Percentiles rank a stretch among this genome's conserved stretches.
These are phyloP conservation scores for Glandiceps talaboti DNA, from an alignment of 53 echinoderm and acorn worm genomes.

Conservation along the genomic window DNA sequence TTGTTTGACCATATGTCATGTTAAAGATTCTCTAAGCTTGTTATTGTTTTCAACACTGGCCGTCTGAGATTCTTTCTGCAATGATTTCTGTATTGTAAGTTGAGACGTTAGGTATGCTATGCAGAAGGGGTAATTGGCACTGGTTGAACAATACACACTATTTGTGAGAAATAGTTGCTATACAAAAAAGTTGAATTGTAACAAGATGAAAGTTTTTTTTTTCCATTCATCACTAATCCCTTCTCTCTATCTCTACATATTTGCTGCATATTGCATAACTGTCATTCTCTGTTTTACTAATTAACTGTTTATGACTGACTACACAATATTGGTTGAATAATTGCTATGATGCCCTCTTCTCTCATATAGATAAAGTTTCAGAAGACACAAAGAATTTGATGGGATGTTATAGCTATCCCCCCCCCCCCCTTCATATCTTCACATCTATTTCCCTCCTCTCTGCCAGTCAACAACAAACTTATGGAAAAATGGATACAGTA, in stretches of 20 bases:
- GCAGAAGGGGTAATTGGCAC: too few species aligned
- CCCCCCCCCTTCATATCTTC: too few species aligned
- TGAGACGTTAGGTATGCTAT: background rate
- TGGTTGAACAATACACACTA: background rate
- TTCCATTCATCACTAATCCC: background rate
- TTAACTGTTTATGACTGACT: background rate
- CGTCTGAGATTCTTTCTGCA: background rate
- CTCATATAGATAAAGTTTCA: too few species aligned
- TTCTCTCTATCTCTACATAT: background rate
- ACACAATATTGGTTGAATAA: too few species aligned
- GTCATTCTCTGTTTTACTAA: background rate
- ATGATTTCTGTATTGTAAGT: background rate
- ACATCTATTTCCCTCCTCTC: too few species aligned
- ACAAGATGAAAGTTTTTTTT: background rate
- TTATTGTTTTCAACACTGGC: background rate
- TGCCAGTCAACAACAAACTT: too few species aligned
- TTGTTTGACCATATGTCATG: background rate
- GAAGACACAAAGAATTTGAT: too few species aligned
- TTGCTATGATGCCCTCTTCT: too few species aligned
- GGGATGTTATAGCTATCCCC: too few species aligned
- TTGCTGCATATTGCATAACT: background rate
- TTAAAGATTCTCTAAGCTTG: background rate
- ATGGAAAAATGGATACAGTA: too few species aligned
- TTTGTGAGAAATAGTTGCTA: background rate
- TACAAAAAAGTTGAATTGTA: background rate